These are phyloP conservation scores for Diarsia rubi DNA, from an alignment of 2,888 invertebrate species.

Conservation along the genomic window DNA sequence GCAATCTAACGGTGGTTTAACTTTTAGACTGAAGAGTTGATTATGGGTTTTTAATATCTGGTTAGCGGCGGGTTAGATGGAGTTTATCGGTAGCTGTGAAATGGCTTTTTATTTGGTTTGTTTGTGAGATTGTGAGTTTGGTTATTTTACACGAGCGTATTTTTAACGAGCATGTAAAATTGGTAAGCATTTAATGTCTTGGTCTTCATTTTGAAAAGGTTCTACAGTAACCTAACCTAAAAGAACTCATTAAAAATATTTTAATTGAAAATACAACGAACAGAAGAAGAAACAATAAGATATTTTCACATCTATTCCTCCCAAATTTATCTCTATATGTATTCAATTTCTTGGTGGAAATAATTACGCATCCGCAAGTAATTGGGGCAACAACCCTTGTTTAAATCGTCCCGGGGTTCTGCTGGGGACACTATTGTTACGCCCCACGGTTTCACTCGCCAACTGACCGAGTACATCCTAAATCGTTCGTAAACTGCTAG, in stretches of 20 bases:
- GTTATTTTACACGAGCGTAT: neutral
- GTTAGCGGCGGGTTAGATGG: slow-evolving; percentile 11
- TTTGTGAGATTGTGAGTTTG: neutral
- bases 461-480: slow-evolving; percentile 87
- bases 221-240: neutral
- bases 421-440: slow-evolving; percentile 86
- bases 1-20: slow-evolving; percentile 56
- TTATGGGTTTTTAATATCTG: slow-evolving; percentile 48
- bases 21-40: slow-evolving; percentile 51
- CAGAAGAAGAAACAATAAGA: neutral
- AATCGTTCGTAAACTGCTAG: slow-evolving; percentile 80
- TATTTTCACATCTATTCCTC: neutral
- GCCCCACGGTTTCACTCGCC: slow-evolving; percentile 68
- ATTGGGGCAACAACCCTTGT: slow-evolving; percentile 89
- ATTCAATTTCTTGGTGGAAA: slow-evolving; percentile 82
- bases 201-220: too few species aligned
- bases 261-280: neutral
- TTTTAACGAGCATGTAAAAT: neutral
- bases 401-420: slow-evolving; percentile 84
- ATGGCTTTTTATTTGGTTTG: slow-evolving; percentile 12
- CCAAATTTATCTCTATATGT: slow-evolving; percentile 42
- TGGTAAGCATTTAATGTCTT: neutral
- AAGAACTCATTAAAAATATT: neutral
- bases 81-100: neutral
- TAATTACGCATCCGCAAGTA: slow-evolving; percentile 85